Evolutionary conservation across 2,797 vertebrate genomes (phyloP), one percentile per base, ranked within the genome.

Genomic region (Gambelia wislizenii): DNA sequence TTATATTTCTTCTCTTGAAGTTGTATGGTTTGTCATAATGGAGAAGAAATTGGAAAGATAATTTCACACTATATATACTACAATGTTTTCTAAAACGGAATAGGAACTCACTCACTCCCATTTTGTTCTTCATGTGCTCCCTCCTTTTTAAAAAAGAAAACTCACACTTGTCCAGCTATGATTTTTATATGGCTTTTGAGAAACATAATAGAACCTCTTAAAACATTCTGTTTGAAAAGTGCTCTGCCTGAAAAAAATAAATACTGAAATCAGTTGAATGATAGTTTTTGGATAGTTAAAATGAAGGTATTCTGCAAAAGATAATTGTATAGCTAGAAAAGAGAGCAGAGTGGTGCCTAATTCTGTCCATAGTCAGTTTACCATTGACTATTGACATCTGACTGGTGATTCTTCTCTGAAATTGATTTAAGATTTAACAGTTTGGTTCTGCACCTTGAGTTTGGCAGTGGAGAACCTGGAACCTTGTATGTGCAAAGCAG

Each of bases 321-420:
- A 75, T 74, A 56, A 39, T 85, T 85, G 13, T 83, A 39, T 39
- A 85, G 27, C 49, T 30, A 85, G 69, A 39, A 84, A 52, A 72
- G 33, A 72, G 33, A 56, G 27, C 47, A 7, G 27, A 42, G 36
- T 27, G 6, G 47, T 56, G 36, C 59, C 39, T 85, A 30, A 76
- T 64, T 56, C 47, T 33, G 47, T 83, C 7, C 36, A 80, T 42
- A 77, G 10, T n/a, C 49, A 49, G 47, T 52, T 12, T 14, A 8
- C 44, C 42, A 39, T 86, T 36, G 47, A n/a, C 54, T 49, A 67
- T 14, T 64, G 16, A 22, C 39, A 75, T 25, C 56, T 84, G 22
- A 3, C 36, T 74, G 22, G 36, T 12, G 20, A 42, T n/a, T 27
- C 47, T 7, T 16, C 9, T 61, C 42, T 78, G 56, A 82, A 8